Evolutionary conservation across 2,113 vertebrate genomes (phyloP), one percentile per base, ranked within the genome.

Genomic region (Equus quagga): DNA sequence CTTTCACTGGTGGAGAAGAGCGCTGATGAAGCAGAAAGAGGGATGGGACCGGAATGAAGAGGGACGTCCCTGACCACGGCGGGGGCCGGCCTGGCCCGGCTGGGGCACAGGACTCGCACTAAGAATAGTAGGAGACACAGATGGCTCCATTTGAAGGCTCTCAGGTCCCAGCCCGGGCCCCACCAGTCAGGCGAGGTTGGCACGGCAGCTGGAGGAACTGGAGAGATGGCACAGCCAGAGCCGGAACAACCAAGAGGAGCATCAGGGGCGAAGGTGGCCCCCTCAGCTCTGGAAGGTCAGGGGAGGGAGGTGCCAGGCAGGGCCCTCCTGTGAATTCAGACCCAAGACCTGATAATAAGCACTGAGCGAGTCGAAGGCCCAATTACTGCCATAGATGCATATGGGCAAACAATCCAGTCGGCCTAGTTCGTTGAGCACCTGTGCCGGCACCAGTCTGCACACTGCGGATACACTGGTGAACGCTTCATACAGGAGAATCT

Each of bases 51-150:
- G 11, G 23, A 58, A 5, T 24, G 44, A 23, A 3, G 75, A 65
- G 14, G 36, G 78, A 15, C n/a, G 3, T 0, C 10, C 15, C 26
- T 44, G 6, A 23, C 1, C 44, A 2, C 3, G 23, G 12, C 10
- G 65, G 44, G 9, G 36, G 80, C 46, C 0, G 6, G n/a, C 58
- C 14, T 49, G 65, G 46, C 56, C 75, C 10, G 9, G 58, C 24
- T 2, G 6, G 36, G 49, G 49, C 67, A 60, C 76, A 58, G 76
- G 36, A 41, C 31, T 76, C 67, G 8, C 49, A 3, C 5, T 13
- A 18, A 76, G 67, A 58, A 41, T 0, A 28, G 67, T 0, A 14
- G 76, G 56, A n/a, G 3, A 41, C 0, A 10, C 13, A 13, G n/a
- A 11, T 19, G 46, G n/a, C 28, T 75, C 44, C 33, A 3, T 41